Percentiles rank a stretch among this genome's conserved stretches.
These are phyloP conservation scores for Campoplex nolae DNA, from an alignment of 2,888 invertebrate species.

Conservation along the genomic window DNA sequence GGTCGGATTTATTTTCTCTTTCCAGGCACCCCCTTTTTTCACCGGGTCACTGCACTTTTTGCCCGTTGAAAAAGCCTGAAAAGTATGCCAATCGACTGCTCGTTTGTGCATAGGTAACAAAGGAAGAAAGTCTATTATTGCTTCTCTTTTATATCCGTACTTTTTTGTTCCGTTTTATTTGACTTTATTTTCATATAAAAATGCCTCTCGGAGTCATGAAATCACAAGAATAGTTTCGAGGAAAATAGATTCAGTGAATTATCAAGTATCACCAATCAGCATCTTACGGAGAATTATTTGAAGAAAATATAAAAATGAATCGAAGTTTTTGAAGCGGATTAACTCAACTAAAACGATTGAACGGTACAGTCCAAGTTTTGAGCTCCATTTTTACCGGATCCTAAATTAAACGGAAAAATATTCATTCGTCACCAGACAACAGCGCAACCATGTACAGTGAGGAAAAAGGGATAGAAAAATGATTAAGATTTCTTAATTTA, in stretches of 20 bases:
- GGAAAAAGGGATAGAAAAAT: no score
- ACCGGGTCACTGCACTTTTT: constrained; percentile 42
- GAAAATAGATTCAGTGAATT: neutral
- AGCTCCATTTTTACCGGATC: neutral
- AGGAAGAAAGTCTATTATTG: constrained; percentile 49
- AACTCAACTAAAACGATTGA: neutral
- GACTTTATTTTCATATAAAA: neutral
- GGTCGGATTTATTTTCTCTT: constrained; percentile 31
- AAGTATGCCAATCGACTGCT: constrained; percentile 53
- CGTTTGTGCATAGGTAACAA: constrained; percentile 59
- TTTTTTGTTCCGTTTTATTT: constrained; percentile 32
- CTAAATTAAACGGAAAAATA: neutral
- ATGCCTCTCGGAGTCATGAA: neutral
- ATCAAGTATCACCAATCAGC: neutral
- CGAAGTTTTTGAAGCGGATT: no score
- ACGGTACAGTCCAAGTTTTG: neutral
- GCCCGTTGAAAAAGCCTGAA: constrained; percentile 47
- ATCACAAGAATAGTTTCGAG: neutral
- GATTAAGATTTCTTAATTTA: neutral
- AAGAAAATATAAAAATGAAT: no score
- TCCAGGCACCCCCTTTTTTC: neutral
- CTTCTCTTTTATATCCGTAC: constrained; percentile 31
- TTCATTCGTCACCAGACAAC: no score
- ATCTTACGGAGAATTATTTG: neutral
- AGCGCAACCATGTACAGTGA: no score